These are phyloP conservation scores for Muscicapa striata DNA, from an alignment of 2,797 vertebrate genomes.

Conservation along the genomic window DNA sequence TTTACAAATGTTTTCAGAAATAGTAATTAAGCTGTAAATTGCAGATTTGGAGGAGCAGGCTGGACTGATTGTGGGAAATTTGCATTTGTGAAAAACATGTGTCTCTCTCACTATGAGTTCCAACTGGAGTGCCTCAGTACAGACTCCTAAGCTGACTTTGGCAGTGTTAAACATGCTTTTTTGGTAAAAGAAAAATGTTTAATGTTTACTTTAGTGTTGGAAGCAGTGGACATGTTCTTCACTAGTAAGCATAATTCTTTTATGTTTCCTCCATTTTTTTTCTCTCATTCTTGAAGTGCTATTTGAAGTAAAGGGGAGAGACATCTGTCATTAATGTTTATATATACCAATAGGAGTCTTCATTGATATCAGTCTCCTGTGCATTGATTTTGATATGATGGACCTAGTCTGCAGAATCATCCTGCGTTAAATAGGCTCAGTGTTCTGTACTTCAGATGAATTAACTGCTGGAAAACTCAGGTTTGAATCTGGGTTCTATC, in stretches of 20 bases:
- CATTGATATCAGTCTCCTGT: constrained; percentile 12
- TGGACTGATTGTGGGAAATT: constrained; percentile 32
- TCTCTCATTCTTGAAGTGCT: not conserved
- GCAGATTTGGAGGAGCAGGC: not conserved
- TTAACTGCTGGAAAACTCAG: not conserved
- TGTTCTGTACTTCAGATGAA: not conserved
- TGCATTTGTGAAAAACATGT: constrained; percentile 55
- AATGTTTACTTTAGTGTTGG: constrained; percentile 60
- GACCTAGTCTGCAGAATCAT: not conserved
- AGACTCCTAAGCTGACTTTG: constrained; percentile 63
- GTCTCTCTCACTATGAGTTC: constrained; percentile 30
- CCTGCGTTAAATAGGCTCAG: not conserved
- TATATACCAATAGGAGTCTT: not conserved
- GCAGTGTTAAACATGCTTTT: constrained; percentile 37
- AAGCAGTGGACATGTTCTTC: constrained; percentile 61
- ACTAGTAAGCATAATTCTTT: constrained; percentile 57
- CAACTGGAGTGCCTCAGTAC: constrained; percentile 37
- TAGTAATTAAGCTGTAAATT: not conserved
- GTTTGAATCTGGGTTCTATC: not conserved
- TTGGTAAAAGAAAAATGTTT: constrained; percentile 62
- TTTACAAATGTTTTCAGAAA: not conserved
- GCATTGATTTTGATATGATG: not conserved
- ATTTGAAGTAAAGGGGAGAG: not conserved
- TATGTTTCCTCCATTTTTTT: constrained; percentile 23
- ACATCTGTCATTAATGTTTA: constrained; percentile 33